Percentiles rank a stretch among this genome's conserved stretches.
Evolutionary conservation across 1,140 invertebrate species (phyloP).

Genomic region (Planococcus citri): DNA sequence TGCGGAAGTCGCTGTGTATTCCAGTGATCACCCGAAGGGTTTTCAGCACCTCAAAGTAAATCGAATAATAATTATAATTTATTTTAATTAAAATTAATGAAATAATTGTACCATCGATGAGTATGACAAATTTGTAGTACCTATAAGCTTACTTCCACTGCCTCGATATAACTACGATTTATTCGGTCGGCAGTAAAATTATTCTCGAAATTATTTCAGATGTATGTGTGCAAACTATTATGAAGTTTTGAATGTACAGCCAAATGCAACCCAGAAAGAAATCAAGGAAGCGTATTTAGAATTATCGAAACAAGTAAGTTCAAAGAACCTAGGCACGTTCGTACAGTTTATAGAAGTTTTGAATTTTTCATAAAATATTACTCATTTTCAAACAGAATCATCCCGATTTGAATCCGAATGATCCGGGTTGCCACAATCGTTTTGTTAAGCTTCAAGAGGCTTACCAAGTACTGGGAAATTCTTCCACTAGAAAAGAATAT

Average conservation of each 20-base stretch:
- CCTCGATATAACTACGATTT: too few relatives aligned
- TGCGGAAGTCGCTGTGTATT: background rate
- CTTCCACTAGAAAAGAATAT: background rate
- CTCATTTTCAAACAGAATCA: background rate
- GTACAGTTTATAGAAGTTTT: background rate
- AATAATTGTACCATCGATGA: too few relatives aligned
- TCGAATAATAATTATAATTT: background rate
- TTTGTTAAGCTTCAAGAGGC: background rate
- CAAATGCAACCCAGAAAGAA: background rate
- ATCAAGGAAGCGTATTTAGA: background rate
- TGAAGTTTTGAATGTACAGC: background rate
- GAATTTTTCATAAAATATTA: background rate
- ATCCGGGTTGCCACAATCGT: background rate
- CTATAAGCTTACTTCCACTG: too few relatives aligned
- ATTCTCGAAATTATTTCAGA: too few relatives aligned
- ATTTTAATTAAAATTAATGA: too few relatives aligned
- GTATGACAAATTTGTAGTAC: too few relatives aligned
- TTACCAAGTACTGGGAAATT: background rate
- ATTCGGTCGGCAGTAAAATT: too few relatives aligned
- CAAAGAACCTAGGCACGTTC: background rate
- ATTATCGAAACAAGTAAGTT: too few relatives aligned
- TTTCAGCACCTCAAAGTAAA: constrained; percentile 1
- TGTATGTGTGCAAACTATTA: background rate
- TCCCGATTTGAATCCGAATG: background rate
- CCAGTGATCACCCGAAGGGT: background rate